A percentile compares a stretch with the other conserved stretches of the same genome.
These are phyloP conservation scores for Anguilla marmorata DNA, from an alignment of 2,797 vertebrate species.

Conservation along the genomic window DNA sequence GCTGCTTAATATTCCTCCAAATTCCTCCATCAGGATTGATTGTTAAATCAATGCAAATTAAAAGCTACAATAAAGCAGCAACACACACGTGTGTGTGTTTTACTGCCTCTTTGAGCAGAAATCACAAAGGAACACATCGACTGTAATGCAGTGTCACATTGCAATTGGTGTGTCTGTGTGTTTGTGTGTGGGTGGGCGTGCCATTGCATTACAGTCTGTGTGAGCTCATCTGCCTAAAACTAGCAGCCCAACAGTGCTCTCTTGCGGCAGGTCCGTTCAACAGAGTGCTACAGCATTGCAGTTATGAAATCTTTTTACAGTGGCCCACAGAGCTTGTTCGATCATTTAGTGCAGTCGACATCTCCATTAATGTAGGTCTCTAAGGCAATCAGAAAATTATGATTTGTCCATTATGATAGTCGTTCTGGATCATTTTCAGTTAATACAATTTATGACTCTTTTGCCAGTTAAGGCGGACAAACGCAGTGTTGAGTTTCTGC, in stretches of 20 bases:
- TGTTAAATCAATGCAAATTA: no score
- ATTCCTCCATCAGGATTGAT: no score
- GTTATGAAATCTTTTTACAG: conserved; percentile 9
- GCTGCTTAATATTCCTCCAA: no score
- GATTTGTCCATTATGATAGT: conserved; percentile 63
- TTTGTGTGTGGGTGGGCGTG: no score
- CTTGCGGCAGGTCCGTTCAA: background rate
- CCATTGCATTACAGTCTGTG: no score
- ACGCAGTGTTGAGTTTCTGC: conserved; percentile 79
- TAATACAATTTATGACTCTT: conserved; percentile 68
- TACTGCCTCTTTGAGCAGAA: no score
- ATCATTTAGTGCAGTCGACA: conserved; percentile 33
- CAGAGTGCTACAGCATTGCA: background rate
- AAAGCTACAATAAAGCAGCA: no score
- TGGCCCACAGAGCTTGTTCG: background rate
- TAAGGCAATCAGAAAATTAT: conserved; percentile 50
- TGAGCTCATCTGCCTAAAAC: background rate
- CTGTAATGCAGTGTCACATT: no score
- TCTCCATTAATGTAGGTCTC: conserved; percentile 40
- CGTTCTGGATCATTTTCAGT: conserved; percentile 57
- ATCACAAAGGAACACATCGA: no score
- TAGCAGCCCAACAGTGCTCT: background rate
- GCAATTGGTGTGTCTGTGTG: no score
- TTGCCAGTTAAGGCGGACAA: conserved; percentile 62
- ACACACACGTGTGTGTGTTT: no score